Base-by-base conservation (phyloP, 35 echinoderm and acorn worm species). In the Apostichopus japonicus region DNA sequence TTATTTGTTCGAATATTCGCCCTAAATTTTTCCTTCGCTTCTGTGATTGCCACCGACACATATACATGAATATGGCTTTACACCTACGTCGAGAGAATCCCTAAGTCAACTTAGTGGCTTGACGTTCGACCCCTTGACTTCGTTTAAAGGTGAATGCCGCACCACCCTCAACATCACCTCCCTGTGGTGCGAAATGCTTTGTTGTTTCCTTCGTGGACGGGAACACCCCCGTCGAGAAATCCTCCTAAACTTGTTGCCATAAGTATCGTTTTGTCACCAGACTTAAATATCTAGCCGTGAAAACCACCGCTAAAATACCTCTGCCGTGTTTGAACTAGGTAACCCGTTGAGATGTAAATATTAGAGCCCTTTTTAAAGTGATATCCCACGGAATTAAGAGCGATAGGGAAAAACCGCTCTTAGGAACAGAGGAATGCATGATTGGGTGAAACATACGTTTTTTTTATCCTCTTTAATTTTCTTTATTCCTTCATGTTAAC, bases 201-300 rank as follows among this genome's bases (percentile, higher is more conserved):
- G 54, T 55, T 83, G 53, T 14, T 83, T 54, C 10, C 52, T 83
- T 83, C 44, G 15, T n/a, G 10, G 79, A 53, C 17, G 79, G 21
- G 55, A 25, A 54, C 15, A n/a, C 79, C 79, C 33, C 79, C 55
- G 79, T 25, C 51, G 33, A 55, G 79, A 55, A 83, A 53, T 10
- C 27, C 51, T 83, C 16, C 21, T 10, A 56, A 83, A 83, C 44
- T 53, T 83, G 79, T 83, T 54, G 79, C 51, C 44, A 24, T 55
- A 83, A 83, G 79, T 83, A 83, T 83, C 51, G 16, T 83, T 83
- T 83, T 83, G 79, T 83, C 79, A 83, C 79, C 71, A 75, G 6
- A 23, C 17, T 75, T 23, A 23, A 75, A 75, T 23, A 75, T 19
- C 22, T n/a, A 75, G 6, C 71, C 71, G 71, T 75, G 71, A 75